Evolutionary conservation across 2,797 vertebrate species (phyloP), one percentile per base, ranked within the genome.

Genomic region (Gambusia yucatana): DNA sequence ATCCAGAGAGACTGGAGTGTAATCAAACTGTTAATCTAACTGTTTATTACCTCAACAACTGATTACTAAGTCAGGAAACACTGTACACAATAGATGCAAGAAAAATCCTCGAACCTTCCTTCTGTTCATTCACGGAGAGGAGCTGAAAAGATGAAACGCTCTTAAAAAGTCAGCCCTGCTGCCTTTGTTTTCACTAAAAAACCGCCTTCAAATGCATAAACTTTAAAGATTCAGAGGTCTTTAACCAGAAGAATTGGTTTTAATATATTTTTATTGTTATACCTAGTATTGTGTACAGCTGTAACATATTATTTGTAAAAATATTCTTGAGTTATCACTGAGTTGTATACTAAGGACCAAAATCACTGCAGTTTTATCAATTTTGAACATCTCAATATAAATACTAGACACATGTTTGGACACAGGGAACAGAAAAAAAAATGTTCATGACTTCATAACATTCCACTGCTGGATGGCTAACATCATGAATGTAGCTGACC

Each of bases 31-130:
- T 22, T 79, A 33, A 9, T 22, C 77, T 83, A 86, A 90, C 80
- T 91, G 88, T 74, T 81, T 48, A 67, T 30, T 80, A 77, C 82
- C 83, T 88, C 78, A 87, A 87, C 41, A 0, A 72, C 36, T 69
- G 71, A 87, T 87, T 63, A 78, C 74, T 28, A 61, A 77, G 76
- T 52, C 86, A 82, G 84, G 80, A 89, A 79, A 71, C 78, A 65
- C 44, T 50, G 33, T 75, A 76, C 55, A 46, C 76, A 17, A 48
- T 72, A 63, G 73, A 80, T 86, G 44, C 47, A 67, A 83, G 76
- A 73, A 78, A 86, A 81, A 83, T 77, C 83, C 63, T 78, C 88
- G 78, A 91, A 89, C 91, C 83, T 76, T 57, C 85, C 82, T 77
- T 86, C 87, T 86, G 88, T 73, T 84, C 73, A 71, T 77, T 80